Evolutionary conservation across 2,113 vertebrate genomes (phyloP), one percentile per base, ranked within the genome.

Genomic region (Fulica atra): DNA sequence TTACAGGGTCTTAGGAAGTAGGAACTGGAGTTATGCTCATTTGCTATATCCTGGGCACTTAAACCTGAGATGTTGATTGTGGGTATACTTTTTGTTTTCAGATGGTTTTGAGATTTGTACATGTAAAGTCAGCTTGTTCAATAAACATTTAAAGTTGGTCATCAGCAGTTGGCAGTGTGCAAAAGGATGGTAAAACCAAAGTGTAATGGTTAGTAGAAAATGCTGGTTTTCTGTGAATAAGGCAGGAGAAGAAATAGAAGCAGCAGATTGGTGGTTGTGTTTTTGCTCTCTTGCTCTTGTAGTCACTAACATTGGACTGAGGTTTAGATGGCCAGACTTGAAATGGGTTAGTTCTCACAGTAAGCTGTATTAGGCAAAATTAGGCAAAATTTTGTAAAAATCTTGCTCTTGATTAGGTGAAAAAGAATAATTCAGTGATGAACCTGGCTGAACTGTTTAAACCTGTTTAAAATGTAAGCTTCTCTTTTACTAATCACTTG

Each of bases 231-330:
- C 19, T 77, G 33, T 77, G 44, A 72, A 18, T 35, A 63, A 61
- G 25, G 33, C 56, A 54, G 28, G 28, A 40, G 38, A 56, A 44
- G 21, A 66, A 88, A 69, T 13, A 7, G 7, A 5, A 35, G 36
- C 31, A n/a, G 40, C 19, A n/a, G n/a, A n/a, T 54, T 21, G 7
- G 5, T 13, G 51, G 51, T 53, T 53, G 51, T 38, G 0, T 0
- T 38, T 81, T 78, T 82, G 68, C 19, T 3, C 6, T 87, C 42
- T 71, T 71, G 6, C 20, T 73, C 11, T 17, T 64, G 2, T 38
- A 54, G 42, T n/a, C 18, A 13, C 4, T 29, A 46, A 74, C 11
- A 13, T 89, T 81, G 42, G 4, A 11, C 48, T 91, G 65, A 85
- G 13, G 17, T 95, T 69, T 60, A 64, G 17, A 13, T 64, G 35